Conservation (phyloP, 92 coral and sea anemone species). For the Metridium senile region DNA sequence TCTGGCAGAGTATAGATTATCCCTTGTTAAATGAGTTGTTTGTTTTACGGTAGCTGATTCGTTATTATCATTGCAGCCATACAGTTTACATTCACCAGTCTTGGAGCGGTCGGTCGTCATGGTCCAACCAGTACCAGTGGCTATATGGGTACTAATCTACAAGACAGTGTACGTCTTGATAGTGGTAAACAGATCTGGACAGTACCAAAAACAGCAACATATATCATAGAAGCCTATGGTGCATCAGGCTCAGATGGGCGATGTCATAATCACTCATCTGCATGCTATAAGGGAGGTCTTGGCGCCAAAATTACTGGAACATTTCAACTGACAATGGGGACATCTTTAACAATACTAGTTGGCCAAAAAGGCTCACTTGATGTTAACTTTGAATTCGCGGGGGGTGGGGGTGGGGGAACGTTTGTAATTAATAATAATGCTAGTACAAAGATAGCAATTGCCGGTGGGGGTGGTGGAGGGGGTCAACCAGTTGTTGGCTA, state of each 20-base stretch:
- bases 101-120: constrained; percentile 57
- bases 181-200: constrained; percentile 84
- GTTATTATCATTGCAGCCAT: neutral
- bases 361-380: constrained; percentile 68
- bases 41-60: neutral
- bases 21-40: neutral
- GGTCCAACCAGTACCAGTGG: constrained; percentile 66
- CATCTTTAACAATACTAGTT: constrained; percentile 61
- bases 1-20: neutral
- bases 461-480: constrained; percentile 97
- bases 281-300: constrained; percentile 62
- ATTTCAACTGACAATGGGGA: constrained; percentile 39
- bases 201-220: constrained; percentile 77
- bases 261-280: neutral
- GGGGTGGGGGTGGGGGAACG: constrained; percentile 81
- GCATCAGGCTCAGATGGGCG: constrained; percentile 88
- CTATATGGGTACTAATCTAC: constrained; percentile 65
- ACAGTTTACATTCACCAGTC: constrained; percentile 47
- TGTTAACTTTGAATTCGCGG: constrained; percentile 24
- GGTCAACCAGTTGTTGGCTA: constrained; percentile 36
- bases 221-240: constrained; percentile 79
- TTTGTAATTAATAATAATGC: constrained; percentile 49
- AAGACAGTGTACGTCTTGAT: constrained; percentile 53
- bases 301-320: constrained; percentile 79
- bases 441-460: constrained; percentile 47